Percentiles rank a stretch among this genome's conserved stretches.
Conservation (phyloP, 1,140 invertebrate genomes). For the Bathynomus jamesi region DNA sequence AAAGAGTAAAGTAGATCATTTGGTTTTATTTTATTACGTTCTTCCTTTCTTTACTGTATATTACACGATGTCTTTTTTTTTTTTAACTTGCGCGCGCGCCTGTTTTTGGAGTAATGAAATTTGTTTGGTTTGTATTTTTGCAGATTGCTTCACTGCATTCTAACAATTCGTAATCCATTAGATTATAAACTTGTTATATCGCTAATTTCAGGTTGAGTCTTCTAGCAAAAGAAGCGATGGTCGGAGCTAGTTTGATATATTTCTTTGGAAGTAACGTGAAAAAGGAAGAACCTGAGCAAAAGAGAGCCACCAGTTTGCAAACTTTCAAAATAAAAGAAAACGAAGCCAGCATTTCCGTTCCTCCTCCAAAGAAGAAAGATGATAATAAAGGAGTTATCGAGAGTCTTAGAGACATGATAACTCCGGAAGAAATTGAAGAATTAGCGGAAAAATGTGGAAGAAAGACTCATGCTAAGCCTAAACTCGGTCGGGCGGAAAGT, state of each 20-base stretch:
- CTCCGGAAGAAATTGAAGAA: neutral
- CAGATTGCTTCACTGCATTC: no score
- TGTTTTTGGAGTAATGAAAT: no score
- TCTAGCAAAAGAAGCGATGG: neutral
- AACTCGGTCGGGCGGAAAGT: neutral
- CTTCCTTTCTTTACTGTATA: no score
- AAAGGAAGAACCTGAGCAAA: neutral
- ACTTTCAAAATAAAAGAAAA: neutral
- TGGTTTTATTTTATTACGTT: no score
- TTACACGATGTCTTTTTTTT: no score
- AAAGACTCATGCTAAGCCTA: neutral
- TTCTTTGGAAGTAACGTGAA: neutral
- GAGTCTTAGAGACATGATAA: neutral
- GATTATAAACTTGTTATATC: no score
- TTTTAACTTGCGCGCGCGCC: no score
- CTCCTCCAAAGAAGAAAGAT: neutral
- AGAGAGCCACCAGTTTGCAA: neutral
- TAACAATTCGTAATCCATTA: no score
- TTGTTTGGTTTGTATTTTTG: no score
- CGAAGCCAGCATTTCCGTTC: neutral
- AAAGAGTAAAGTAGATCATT: no score
- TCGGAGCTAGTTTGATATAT: neutral
- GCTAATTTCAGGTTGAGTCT: neutral
- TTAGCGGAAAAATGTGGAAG: neutral
- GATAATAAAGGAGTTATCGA: neutral